A percentile compares a stretch with the other conserved stretches of the same genome.
Evolutionary conservation across 2,888 invertebrate genomes (phyloP).

Genomic region (Calliphora vomitoria): DNA sequence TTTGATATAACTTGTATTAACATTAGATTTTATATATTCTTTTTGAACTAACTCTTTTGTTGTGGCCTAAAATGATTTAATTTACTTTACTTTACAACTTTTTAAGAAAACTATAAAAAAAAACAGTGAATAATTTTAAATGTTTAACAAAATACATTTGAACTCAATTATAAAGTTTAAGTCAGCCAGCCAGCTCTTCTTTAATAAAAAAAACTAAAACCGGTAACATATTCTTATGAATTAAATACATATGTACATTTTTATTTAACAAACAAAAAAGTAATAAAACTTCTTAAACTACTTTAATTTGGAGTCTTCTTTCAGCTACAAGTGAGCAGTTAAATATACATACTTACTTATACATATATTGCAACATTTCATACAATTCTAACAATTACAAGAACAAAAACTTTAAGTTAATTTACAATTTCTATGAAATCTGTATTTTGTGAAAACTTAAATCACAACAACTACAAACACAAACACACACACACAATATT

Average conservation of each 20-base stretch:
- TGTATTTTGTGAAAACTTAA: slow-evolving; percentile 49
- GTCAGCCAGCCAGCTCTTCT: background rate
- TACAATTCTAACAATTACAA: slow-evolving; percentile 31
- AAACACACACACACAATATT: slow-evolving; percentile 38
- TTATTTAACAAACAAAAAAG: slow-evolving; percentile 34
- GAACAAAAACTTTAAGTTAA: slow-evolving; percentile 39
- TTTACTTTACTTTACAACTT: background rate
- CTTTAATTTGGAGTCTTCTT: slow-evolving; percentile 30
- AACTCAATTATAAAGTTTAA: slow-evolving; percentile 3
- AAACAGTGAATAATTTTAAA: background rate
- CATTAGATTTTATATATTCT: too few relatives aligned
- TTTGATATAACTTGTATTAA: too few relatives aligned
- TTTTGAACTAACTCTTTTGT: too few relatives aligned
- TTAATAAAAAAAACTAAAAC: slow-evolving; percentile 48
- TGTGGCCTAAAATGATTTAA: too few relatives aligned
- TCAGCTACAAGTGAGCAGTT: background rate
- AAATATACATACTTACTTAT: too few relatives aligned
- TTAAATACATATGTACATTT: slow-evolving; percentile 25
- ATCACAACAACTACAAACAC: slow-evolving; percentile 8
- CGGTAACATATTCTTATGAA: slow-evolving; percentile 50
- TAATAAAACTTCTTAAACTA: slow-evolving; percentile 47
- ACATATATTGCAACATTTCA: slow-evolving; percentile 56
- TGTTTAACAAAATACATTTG: background rate
- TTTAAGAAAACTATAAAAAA: background rate
- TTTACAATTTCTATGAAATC: slow-evolving; percentile 73